Base-by-base conservation (phyloP, 2,797 vertebrate species). In the Acrocephalus scirpaceus region DNA sequence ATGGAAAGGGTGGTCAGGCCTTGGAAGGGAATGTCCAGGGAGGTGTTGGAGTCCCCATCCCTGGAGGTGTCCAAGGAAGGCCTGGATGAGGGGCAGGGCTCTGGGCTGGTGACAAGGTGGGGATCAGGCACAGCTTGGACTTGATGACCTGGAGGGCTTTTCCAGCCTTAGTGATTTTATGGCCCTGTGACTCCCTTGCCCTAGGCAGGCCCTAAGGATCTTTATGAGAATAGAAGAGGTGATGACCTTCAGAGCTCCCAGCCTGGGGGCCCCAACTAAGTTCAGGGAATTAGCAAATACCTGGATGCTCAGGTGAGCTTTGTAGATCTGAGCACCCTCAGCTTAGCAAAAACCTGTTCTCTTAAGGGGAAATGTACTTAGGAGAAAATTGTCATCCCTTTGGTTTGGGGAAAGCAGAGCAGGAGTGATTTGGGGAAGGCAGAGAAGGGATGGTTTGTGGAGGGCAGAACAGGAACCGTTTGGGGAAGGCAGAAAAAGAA, bases 61-160 rank as follows among this genome's bases (percentile, higher is more conserved):
- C 32, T 62, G 48, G 18, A 36, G 25, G 42, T 54, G 13, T 7
- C 48, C 42, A 1, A 48, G 70, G 62, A 20, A 61, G 26, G 10
- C 1, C 40, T 56, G 56, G 34, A 19, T 0, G 4, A 48, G 56
- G 47, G 56, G 47, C 69, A 66, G 67, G 0, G 29, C 40, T 54
- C 47, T 53, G 54, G 10, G 10, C 40, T 54, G 62, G 40, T 0
- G 40, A 34, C 40, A 54, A 0, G 7, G 26, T 29, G 16, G 36
- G 6, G 3, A 56, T 62, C 0, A 0, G 54, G 11, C 34, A 48
- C 22, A 69, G 34, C 22, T 51, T 45, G 62, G 32, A 45, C 44
- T 45, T 11, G 19, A 36, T 56, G 30, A 5, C 2, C 34, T 16
- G 62, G 10, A 42, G 48, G 18, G 11, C 16, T 56, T 82, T 61